These are phyloP conservation scores for Coelinius sp. DNA, from an alignment of 2,888 invertebrate genomes.

Conservation along the genomic window DNA sequence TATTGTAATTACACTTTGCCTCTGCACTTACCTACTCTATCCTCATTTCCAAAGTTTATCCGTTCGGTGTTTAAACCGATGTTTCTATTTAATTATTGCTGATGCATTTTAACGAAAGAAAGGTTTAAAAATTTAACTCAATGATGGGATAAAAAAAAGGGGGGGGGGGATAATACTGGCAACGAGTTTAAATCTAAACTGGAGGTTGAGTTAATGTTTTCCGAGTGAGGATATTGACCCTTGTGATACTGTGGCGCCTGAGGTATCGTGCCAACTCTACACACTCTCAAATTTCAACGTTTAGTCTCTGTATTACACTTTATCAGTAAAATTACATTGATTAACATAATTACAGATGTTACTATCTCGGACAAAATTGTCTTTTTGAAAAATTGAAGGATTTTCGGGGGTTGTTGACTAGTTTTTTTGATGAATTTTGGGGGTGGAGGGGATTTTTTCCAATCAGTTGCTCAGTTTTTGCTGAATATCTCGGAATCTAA, in stretches of 20 bases:
- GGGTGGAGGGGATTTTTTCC: too few species aligned
- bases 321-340: conserved; percentile 35
- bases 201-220: conserved; percentile 7
- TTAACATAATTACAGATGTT: conserved; percentile 39
- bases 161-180: neutral
- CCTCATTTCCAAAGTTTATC: conserved; percentile 7
- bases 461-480: too few species aligned
- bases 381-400: neutral
- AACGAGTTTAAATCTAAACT: neutral
- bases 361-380: conserved; percentile 24
- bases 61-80: conserved; percentile 3
- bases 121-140: neutral
- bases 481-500: too few species aligned
- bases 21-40: conserved; percentile 31
- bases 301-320: conserved; percentile 14
- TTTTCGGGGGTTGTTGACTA: too few species aligned
- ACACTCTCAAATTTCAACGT: conserved; percentile 32
- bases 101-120: neutral
- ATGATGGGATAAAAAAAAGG: neutral
- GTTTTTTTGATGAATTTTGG: too few species aligned
- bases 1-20: conserved; percentile 33
- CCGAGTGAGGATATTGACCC: conserved; percentile 23
- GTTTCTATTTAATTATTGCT: conserved; percentile 13
- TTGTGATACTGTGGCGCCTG: conserved; percentile 29
- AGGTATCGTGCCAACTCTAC: conserved; percentile 30